These are phyloP conservation scores for Parapristionchus giblindavisi DNA, from an alignment of 2,888 invertebrate species.

Conservation along the genomic window DNA sequence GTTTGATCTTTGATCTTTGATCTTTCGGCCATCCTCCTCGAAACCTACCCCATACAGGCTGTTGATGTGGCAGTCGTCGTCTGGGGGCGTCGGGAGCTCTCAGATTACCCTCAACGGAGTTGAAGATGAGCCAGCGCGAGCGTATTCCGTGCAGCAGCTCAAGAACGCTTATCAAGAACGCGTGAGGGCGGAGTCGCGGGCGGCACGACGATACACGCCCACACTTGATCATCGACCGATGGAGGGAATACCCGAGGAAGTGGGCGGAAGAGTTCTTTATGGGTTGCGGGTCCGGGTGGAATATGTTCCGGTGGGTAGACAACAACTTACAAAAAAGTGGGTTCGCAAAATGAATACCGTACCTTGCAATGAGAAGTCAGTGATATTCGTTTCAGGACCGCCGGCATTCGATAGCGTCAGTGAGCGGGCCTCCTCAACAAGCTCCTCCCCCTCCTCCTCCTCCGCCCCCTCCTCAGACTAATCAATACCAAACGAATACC, in stretches of 20 bases:
- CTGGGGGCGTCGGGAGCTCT: too few relatives aligned
- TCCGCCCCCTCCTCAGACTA: too few relatives aligned
- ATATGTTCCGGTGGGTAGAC: too few relatives aligned
- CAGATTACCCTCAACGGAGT: too few relatives aligned
- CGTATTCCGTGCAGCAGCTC: slow-evolving; percentile 51
- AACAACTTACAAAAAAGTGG: too few relatives aligned
- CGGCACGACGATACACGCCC: slow-evolving; percentile 36
- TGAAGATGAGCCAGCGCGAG: slow-evolving; percentile 41
- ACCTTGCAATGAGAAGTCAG: too few relatives aligned
- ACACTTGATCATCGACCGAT: slow-evolving; percentile 14
- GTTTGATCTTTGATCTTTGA: not conserved
- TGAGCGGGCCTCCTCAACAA: too few relatives aligned
- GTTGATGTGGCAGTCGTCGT: not conserved
- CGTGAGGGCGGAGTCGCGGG: slow-evolving; percentile 39
- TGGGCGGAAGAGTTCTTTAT: not conserved
- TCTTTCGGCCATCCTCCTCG: not conserved
- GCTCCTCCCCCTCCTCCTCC: too few relatives aligned
- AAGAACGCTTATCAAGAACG: slow-evolving; percentile 51
- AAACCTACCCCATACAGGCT: not conserved
- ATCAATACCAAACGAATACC: too few relatives aligned
- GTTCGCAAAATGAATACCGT: too few relatives aligned
- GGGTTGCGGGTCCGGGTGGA: not conserved
- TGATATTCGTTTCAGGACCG: too few relatives aligned
- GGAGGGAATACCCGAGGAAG: slow-evolving; percentile 38
- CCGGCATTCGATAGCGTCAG: too few relatives aligned